Evolutionary conservation across 2,797 vertebrate species (phyloP), one percentile per base, ranked within the genome.

Genomic region (Labroides dimidiatus): DNA sequence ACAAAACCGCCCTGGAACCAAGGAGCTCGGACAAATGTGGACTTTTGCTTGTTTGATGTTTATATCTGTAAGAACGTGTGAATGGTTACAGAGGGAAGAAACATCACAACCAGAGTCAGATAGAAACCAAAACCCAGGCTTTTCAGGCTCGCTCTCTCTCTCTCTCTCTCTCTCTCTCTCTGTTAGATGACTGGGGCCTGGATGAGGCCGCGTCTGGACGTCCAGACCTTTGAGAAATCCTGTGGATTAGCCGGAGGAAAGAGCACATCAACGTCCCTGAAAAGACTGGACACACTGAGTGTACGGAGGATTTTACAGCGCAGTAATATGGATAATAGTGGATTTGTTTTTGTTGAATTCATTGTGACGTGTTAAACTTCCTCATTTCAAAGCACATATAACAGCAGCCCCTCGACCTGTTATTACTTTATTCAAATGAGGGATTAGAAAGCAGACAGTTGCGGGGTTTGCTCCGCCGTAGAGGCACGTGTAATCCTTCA

Each of bases 141-240:
- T n/a, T n/a, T n/a, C n/a, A n/a, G n/a, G n/a, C n/a, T n/a, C n/a
- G n/a, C n/a, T n/a, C n/a, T n/a, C n/a, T n/a, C n/a, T n/a, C n/a
- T n/a, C n/a, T n/a, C n/a, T n/a, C 77, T 82, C 83, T 85, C 83
- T 73, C 48, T 75, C 69, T 84, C 84, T 84, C 83, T 81, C 70
- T 87, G 86, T 88, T 71, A 73, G 82, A 88, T 69, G 13, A 27
- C 58, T 67, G 67, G 56, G 69, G 69, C 59, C 77, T 74, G 78
- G 78, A 79, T 81, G 87, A 85, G 81, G 64, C 68, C 9, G 54
- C 24, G 20, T 80, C 78, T 81, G 82, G 83, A 81, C 83, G 37
- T 72, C 59, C 77, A 74, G 85, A 80, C 84, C 45, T 81, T 82
- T 74, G 66, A 74, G 65, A 77, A 86, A 86, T 80, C 81, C 75